Percentiles rank a stretch among this genome's conserved stretches.
These are phyloP conservation scores for Zaprionus vittiger DNA, from an alignment of 1,140 invertebrate species.

Conservation along the genomic window DNA sequence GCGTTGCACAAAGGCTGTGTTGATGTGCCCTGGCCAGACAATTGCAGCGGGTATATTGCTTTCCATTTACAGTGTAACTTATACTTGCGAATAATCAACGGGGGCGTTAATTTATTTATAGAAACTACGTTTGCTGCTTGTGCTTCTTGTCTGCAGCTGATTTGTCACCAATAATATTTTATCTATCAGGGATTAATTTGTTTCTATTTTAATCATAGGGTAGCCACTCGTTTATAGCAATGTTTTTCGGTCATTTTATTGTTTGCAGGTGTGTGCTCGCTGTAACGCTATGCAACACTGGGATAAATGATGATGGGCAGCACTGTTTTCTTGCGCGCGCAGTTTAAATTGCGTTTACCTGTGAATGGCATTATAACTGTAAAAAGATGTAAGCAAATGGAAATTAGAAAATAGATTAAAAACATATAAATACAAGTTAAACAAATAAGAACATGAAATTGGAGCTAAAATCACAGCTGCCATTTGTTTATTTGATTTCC, in stretches of 20 bases:
- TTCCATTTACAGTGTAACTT: background rate
- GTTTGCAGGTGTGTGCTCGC: constrained; percentile 41
- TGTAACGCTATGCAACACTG: constrained; percentile 30
- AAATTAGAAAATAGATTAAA: background rate
- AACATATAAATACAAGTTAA: background rate
- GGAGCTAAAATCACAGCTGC: too few relatives aligned
- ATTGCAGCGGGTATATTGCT: constrained; percentile 2
- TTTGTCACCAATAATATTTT: background rate
- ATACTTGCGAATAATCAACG: background rate
- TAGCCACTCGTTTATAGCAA: constrained; percentile 1
- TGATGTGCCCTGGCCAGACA: constrained; percentile 35
- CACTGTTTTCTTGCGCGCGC: constrained; percentile 22
- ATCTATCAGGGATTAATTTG: background rate
- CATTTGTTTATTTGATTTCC: background rate
- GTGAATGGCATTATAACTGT: background rate
- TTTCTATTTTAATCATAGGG: constrained; percentile 8
- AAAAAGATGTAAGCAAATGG: background rate
- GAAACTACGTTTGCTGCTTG: background rate
- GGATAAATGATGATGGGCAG: background rate
- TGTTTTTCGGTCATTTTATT: background rate
- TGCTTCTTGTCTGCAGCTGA: background rate
- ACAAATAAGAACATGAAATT: background rate
- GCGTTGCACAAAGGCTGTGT: constrained; percentile 56
- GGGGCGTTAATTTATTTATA: background rate
- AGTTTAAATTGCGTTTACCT: background rate